These are phyloP conservation scores for Nothoprocta perdicaria DNA, from an alignment of 2,113 vertebrate genomes.

Conservation along the genomic window DNA sequence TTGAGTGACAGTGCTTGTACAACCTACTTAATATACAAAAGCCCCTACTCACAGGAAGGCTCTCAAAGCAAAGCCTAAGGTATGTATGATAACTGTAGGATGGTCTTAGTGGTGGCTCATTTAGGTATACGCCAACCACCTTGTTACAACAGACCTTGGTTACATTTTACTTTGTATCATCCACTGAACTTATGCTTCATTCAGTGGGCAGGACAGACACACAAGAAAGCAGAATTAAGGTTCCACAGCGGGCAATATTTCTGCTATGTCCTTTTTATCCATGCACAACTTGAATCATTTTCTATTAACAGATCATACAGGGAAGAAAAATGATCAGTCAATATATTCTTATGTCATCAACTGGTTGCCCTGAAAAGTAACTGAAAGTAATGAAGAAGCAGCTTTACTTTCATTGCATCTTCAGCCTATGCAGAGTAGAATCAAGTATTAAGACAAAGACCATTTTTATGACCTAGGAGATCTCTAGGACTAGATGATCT, in stretches of 20 bases:
- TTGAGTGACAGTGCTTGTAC: not conserved
- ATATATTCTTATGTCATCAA: constrained; percentile 15
- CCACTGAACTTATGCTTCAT: not conserved
- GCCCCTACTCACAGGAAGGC: not conserved
- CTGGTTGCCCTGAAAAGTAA: constrained; percentile 14
- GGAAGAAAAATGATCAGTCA: not conserved
- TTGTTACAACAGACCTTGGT: not conserved
- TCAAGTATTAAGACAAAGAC: not conserved
- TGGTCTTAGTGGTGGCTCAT: not conserved
- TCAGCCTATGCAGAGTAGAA: not conserved
- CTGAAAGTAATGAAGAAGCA: not conserved
- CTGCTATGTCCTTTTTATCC: constrained; percentile 11
- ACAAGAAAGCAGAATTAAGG: constrained; percentile 10
- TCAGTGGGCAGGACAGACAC: not conserved
- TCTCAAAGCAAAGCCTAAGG: not conserved
- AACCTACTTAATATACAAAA: not conserved
- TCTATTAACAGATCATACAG: not conserved
- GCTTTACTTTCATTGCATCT: not conserved
- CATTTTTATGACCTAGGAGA: not conserved
- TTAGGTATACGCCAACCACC: not conserved
- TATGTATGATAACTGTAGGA: not conserved
- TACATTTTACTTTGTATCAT: not conserved
- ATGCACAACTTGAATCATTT: constrained; percentile 14
- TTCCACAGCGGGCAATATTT: not conserved
- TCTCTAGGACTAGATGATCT: no score